Percentiles rank a stretch among this genome's conserved stretches.
phyloP scores from a whole-genome alignment of 2,113 vertebrate species.

The Larimichthys crocea region DNA sequence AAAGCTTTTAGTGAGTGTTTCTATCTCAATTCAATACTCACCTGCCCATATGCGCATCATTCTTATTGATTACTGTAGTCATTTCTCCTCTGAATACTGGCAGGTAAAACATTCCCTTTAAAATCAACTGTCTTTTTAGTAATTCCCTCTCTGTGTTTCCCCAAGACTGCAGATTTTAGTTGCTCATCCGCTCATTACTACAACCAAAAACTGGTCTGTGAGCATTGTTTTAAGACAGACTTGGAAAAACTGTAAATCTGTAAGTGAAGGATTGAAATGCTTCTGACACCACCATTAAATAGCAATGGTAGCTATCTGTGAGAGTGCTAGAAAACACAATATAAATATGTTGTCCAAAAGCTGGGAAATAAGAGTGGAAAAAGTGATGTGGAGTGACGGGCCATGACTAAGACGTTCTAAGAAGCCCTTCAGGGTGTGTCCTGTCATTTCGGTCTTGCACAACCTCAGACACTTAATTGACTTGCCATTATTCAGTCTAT shows the following conservation, averaged over 20 bases:
- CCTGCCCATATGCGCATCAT: not conserved
- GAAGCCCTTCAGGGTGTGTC: constrained; percentile 45
- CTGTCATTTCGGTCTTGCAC: constrained; percentile 38
- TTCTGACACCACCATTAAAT: not conserved
- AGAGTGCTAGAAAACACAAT: constrained; percentile 21
- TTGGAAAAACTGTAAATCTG: not conserved
- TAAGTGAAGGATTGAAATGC: not conserved
- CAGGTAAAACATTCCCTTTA: not conserved
- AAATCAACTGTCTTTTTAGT: not conserved
- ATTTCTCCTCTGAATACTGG: not conserved
- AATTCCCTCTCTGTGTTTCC: not conserved
- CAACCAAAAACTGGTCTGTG: not conserved
- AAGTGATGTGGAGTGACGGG: constrained; percentile 39
- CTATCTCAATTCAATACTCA: not conserved
- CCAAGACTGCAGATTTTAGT: not conserved
- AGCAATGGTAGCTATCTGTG: not conserved
- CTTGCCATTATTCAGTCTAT: constrained; percentile 44
- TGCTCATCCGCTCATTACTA: not conserved
- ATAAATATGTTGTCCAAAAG: constrained; percentile 11
- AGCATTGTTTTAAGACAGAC: not conserved
- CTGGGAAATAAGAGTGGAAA: constrained; percentile 52
- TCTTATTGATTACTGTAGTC: no score
- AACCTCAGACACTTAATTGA: constrained; percentile 37
- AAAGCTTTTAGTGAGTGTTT: no score
- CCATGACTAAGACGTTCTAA: constrained; percentile 53